Conservation (phyloP, 2,113 vertebrate genomes). For the Aviceda subcristata region DNA sequence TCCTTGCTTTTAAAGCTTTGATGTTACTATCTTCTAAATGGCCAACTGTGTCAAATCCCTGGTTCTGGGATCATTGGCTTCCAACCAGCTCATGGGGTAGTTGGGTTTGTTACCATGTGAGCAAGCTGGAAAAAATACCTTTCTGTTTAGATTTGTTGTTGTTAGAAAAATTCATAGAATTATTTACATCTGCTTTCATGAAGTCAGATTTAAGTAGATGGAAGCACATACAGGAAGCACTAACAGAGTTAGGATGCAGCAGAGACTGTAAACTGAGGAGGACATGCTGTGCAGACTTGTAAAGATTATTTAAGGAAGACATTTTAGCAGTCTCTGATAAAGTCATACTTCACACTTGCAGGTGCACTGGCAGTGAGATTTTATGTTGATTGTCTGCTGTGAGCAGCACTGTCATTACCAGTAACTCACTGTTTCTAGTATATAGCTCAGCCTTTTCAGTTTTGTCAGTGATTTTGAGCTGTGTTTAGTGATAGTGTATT, state of each 20-base stretch:
- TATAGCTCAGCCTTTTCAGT: not conserved
- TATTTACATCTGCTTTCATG: not conserved
- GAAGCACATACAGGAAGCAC: not conserved
- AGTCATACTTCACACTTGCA: not conserved
- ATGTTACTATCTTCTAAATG: not conserved
- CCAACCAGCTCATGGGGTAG: not conserved
- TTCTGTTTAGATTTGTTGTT: not conserved
- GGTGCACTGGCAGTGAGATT: not conserved
- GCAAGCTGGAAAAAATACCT: not conserved
- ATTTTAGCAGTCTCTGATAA: not conserved
- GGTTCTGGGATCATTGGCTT: not conserved
- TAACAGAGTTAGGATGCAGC: not conserved
- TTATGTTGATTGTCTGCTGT: not conserved
- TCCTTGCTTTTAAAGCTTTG: not conserved
- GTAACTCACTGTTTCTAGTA: not conserved
- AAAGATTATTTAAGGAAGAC: not conserved
- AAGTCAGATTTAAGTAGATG: not conserved
- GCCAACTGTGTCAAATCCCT: not conserved
- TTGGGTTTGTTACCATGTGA: not conserved
- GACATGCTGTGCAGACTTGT: not conserved
- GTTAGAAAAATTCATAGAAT: fast-evolving
- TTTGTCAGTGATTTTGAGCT: not conserved
- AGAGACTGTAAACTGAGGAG: not conserved
- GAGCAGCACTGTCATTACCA: not conserved
- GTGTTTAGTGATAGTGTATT: not conserved